Base-by-base conservation (phyloP, 2,888 invertebrate genomes). In the Tetragnatha montana region DNA sequence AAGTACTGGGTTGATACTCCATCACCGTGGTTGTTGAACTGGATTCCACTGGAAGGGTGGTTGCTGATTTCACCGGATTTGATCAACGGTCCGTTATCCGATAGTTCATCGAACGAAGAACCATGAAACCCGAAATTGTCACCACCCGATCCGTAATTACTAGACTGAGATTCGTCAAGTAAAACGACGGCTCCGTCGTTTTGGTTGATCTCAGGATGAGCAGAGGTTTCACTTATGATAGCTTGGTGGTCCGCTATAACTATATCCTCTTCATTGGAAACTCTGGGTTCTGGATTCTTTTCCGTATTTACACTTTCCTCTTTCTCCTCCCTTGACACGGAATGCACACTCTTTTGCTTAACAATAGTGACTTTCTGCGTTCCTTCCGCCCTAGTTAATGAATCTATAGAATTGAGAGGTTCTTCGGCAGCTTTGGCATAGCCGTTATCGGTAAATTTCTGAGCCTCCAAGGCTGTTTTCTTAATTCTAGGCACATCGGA, bases 81-180 rank as follows among this genome's bases (percentile, higher is more conserved):
- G 14, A 51, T 84, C 7, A n/a, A 21, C 17, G 60, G 49, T 35
- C 35, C 35, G 35, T 35, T 35, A 35, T 35, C 35, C 35, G 35
- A 35, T 4, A 35, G 35, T 19, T 60, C 21, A 50, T 78, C 70
- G 21, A 82, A 22, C 17, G 83, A 88, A 8, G 73, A 19, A 51
- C 69, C 14, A 8, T 89, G 69, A 51, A 70, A 89, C 14, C 85
- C 89, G 49, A 89, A 85, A 12, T 69, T 69, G 47, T 85, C 89
- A 76, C 85, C 81, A 68, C 85, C 89, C 14, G 85, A 76, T 0
- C 85, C 89, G 49, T 89, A 89, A 50, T 89, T 89, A 14, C 71
- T 76, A 0, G 73, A 81, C 10, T 85, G 79, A n/a, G 88, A 22
- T 10, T 83, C 88, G 83, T 88, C 68, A 8, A 88, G 22, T 4